Evolutionary conservation across 2,888 invertebrate species (phyloP), one percentile per base, ranked within the genome.

Genomic region (Pollenia angustigena): DNA sequence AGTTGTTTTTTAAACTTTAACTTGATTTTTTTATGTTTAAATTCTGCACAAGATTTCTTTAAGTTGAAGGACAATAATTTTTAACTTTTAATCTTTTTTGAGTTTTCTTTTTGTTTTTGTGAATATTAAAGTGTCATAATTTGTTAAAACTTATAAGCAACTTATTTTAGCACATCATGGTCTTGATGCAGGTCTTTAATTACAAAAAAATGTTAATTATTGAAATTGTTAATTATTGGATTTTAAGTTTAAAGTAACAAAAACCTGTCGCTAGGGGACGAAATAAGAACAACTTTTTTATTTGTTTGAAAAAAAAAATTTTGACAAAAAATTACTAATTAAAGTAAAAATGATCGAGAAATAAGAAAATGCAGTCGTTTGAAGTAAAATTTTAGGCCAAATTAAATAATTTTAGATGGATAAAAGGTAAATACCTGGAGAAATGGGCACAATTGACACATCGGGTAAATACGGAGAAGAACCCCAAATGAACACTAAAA

Each of bases 1-100:
- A 72, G 56, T 81, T 11, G 18, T 82, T 74, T 76, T 81, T 54
- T 68, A 23, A 85, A 79, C 72, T 78, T 85, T 74, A 81, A 81
- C 81, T 82, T 85, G 81, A 85, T 71, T 78, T 78, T 78, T 62
- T 23, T 60, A 1, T 18, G 18, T 18, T 42, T 18, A 18, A 14
- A 44, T 4, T 50, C 48, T 48, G 48, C 46, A 56, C 18, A 32
- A 52, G 64, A 23, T 60, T 54, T 76, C 40, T 76, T 32, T 64
- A 56, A 75, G 60, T 71, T 81, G 75, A 85, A 85, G 85, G 85
- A 64, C 58, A 72, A 56, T 48, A 16, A 32, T 69, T 81, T 74
- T 14, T 54, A 18, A 16, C 40, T 52, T 48, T 42, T 78, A 58
- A 68, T 46, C 54, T 58, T 52, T 56, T 40, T 42, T n/a, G n/a